phyloP scores from a whole-genome alignment of 2,888 invertebrate species.

The Lutraria lutraria region DNA sequence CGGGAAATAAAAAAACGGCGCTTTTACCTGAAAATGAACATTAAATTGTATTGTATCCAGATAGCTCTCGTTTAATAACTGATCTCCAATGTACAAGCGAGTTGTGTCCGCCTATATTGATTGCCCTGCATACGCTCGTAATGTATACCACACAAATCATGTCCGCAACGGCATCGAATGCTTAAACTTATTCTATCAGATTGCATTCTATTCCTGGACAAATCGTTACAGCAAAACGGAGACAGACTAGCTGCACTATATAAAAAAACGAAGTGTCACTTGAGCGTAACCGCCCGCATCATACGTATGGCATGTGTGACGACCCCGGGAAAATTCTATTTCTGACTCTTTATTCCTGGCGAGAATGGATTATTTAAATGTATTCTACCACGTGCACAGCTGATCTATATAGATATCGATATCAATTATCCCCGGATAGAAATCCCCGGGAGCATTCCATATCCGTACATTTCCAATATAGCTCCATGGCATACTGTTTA shows the following conservation, averaged over 20 bases:
- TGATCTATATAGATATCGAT: neutral
- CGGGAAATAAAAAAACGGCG: too few relatives aligned
- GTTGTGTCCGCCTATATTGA: too few relatives aligned
- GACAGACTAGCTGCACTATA: neutral
- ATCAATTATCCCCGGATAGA: neutral
- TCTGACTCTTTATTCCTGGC: neutral
- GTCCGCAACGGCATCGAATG: neutral
- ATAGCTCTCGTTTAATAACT: too few relatives aligned
- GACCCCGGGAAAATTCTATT: neutral
- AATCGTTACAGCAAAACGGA: neutral
- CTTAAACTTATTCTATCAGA: neutral
- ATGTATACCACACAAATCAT: too few relatives aligned
- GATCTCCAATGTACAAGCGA: too few relatives aligned
- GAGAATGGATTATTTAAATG: neutral
- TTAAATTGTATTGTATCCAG: too few relatives aligned
- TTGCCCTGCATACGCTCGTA: too few relatives aligned
- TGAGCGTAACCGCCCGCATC: constrained; percentile 19
- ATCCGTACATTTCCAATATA: neutral
- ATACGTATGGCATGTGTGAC: neutral
- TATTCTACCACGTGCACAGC: neutral
- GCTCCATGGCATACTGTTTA: neutral
- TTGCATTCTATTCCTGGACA: neutral
- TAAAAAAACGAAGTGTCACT: neutral
- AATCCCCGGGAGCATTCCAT: neutral
- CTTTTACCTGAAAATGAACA: too few relatives aligned